A percentile compares a stretch with the other conserved stretches of the same genome.
phyloP scores from a whole-genome alignment of 2,888 invertebrate genomes.

The Cephonodes hylas region DNA sequence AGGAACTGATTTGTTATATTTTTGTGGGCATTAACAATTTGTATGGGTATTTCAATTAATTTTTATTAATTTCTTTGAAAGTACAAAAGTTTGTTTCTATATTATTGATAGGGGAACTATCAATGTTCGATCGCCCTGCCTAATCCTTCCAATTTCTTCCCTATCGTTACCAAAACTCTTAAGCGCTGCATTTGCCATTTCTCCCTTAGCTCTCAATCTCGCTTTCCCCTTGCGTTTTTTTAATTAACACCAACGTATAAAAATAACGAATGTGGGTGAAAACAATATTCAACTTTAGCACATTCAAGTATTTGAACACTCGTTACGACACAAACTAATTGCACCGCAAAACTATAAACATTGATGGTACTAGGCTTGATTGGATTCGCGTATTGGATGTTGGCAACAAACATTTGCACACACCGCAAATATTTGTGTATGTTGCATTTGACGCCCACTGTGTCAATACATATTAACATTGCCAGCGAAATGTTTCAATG shows the following conservation, averaged over 20 bases:
- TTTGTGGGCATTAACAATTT: too few relatives aligned
- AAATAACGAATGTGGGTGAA: not conserved
- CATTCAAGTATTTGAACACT: not conserved
- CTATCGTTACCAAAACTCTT: too few relatives aligned
- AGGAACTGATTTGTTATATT: too few relatives aligned
- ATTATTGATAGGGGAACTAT: too few relatives aligned
- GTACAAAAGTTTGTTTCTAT: too few relatives aligned
- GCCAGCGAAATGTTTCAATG: not conserved
- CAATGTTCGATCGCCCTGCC: too few relatives aligned
- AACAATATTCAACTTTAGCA: not conserved
- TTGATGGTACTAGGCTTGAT: not conserved
- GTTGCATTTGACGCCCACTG: not conserved
- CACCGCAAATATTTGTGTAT: not conserved
- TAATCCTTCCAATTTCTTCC: too few relatives aligned
- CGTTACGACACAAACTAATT: not conserved
- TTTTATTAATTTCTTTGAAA: too few relatives aligned
- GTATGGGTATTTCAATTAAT: too few relatives aligned
- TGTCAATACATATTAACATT: not conserved
- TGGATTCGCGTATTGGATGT: constrained; percentile 1
- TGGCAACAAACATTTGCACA: not conserved
- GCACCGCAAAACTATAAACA: not conserved
- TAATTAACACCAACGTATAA: not conserved
- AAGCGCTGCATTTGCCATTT: too few relatives aligned
- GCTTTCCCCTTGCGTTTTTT: not conserved
- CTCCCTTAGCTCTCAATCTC: too few relatives aligned